phyloP scores from a whole-genome alignment of 2,113 vertebrate genomes.

The Myxocyprinus asiaticus region DNA sequence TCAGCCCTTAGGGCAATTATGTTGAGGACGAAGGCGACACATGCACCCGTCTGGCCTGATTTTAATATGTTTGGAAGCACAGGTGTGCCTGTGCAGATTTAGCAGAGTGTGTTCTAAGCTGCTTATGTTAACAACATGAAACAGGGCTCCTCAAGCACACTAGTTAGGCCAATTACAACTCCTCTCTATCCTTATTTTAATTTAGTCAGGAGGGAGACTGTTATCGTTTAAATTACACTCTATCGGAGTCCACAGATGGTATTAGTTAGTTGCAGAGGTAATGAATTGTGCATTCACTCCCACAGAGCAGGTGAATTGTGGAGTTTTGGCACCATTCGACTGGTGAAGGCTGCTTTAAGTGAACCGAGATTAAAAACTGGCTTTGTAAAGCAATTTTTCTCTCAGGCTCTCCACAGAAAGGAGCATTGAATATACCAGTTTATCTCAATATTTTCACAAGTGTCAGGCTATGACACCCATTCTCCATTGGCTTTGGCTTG shows the following conservation, averaged over 20 bases:
- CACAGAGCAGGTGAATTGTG: constrained; percentile 23
- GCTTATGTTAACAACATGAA: constrained; percentile 38
- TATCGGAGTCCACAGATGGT: constrained; percentile 57
- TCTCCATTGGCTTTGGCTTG: constrained; percentile 55
- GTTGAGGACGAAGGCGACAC: constrained; percentile 40
- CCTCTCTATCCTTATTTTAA: constrained; percentile 63
- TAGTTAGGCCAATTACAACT: constrained; percentile 66
- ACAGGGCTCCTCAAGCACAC: constrained; percentile 57
- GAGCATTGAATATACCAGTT: constrained; percentile 51
- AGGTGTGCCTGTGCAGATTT: constrained; percentile 58
- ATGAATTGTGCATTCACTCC: constrained; percentile 27
- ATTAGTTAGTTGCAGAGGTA: constrained; percentile 25
- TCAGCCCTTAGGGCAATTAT: constrained; percentile 48
- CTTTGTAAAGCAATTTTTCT: constrained; percentile 13
- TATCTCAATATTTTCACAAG: constrained; percentile 55
- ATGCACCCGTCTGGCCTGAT: constrained; percentile 57
- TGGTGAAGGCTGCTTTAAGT: background rate
- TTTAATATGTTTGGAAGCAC: constrained; percentile 64
- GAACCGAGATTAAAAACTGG: background rate
- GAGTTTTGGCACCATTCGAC: background rate
- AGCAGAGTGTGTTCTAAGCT: constrained; percentile 35
- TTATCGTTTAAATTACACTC: constrained; percentile 68
- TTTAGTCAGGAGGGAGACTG: constrained; percentile 62
- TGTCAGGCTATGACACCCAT: constrained; percentile 45
- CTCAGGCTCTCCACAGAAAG: background rate